Evolutionary conservation across 2,113 vertebrate genomes (phyloP).

Genomic region (Nymphicus hollandicus): DNA sequence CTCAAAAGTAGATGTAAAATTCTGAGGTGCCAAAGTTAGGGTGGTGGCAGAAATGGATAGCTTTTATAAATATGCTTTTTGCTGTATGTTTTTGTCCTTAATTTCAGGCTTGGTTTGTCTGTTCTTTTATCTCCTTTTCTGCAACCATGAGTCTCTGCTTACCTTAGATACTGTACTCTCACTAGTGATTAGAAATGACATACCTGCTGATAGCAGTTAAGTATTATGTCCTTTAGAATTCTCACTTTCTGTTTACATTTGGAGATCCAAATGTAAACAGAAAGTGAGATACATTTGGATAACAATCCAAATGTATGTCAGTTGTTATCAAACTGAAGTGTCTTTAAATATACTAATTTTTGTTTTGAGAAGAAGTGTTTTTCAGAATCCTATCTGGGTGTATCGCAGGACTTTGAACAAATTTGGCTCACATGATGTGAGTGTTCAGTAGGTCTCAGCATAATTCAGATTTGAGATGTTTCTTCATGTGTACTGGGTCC

Average conservation of each 20-base stretch:
- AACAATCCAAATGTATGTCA: neutral
- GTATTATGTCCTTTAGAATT: neutral
- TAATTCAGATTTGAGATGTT: neutral
- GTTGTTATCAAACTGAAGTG: neutral
- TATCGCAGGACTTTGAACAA: neutral
- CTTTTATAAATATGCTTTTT: neutral
- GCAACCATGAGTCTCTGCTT: neutral
- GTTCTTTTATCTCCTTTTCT: conserved; percentile 5
- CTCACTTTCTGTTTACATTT: neutral
- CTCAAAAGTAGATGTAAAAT: neutral
- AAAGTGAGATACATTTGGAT: neutral
- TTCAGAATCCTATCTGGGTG: neutral
- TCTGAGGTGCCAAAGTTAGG: neutral
- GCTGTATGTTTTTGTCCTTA: neutral
- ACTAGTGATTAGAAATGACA: neutral
- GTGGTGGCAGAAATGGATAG: neutral
- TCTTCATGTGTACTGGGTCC: neutral
- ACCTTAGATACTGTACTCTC: neutral
- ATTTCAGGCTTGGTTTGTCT: conserved; percentile 4
- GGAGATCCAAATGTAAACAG: too few species aligned
- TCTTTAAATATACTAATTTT: neutral
- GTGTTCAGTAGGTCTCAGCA: neutral
- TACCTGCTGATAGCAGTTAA: neutral
- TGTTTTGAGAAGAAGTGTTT: neutral
- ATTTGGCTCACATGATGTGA: neutral